These are phyloP conservation scores for Leptinotarsa haldemani DNA, from an alignment of 2,888 invertebrate genomes.

Conservation along the genomic window DNA sequence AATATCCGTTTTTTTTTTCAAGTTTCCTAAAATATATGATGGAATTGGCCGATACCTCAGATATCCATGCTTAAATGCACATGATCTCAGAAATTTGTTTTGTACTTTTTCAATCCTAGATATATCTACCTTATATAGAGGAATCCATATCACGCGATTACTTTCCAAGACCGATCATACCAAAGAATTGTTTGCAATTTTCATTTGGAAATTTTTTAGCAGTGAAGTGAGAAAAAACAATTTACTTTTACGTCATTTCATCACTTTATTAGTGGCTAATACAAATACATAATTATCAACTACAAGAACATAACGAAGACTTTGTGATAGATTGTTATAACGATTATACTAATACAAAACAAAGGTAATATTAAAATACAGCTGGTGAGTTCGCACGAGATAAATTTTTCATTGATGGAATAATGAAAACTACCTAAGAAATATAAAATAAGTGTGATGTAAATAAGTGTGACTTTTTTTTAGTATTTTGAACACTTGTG, in stretches of 20 bases:
- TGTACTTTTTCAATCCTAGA: no score
- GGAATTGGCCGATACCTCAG: no score
- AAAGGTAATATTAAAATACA: not conserved
- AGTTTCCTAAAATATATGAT: no score
- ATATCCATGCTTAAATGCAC: no score
- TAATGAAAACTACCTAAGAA: not conserved
- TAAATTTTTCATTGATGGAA: not conserved
- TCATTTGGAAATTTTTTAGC: no score
- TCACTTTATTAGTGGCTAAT: slow-evolving; percentile 9
- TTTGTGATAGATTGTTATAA: slow-evolving; percentile 11
- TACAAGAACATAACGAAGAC: slow-evolving; percentile 13
- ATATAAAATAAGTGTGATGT: not conserved
- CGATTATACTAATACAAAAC: slow-evolving; percentile 7
- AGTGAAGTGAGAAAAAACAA: not conserved
- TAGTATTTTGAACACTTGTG: not conserved
- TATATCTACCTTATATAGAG: no score
- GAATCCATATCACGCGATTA: no score
- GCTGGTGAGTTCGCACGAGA: not conserved
- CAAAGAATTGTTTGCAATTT: no score
- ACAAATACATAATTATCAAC: slow-evolving; percentile 10
- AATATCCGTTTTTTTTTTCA: not conserved
- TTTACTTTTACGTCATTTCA: not conserved
- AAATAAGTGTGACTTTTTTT: not conserved
- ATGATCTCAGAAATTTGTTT: no score
- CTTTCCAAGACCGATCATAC: no score